Base-by-base conservation (phyloP, 2,113 vertebrate species). In the Xiphophorus couchianus region DNA sequence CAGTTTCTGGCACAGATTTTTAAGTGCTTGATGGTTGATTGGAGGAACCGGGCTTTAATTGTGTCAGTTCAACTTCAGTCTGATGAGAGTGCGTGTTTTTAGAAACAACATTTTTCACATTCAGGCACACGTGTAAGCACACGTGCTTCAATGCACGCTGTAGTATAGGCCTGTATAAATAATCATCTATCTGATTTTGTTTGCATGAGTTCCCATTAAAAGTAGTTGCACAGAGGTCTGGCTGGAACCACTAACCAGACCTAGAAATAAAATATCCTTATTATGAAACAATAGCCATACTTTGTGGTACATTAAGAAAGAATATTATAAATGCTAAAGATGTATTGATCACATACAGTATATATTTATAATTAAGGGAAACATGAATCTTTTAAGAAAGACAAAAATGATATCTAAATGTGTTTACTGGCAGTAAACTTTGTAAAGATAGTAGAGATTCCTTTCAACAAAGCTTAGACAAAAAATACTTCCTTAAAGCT, bases 1-100 rank as follows among this genome's bases (percentile, higher is more conserved):
- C 44, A 73, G 77, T 65, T 58, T 80, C 72, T 84, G 84, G 71
- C 63, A 66, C 60, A 35, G 74, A 51, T 39, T 76, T 88, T 73
- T 29, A 82, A 83, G 80, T 77, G 29, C n/a, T 87, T 88, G 84
- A 82, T 84, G 81, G 79, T 87, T 84, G 82, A 81, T 86, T 85
- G 74, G 69, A 61, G 37, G 22, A 77, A 76, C 80, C 31, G 60
- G 12, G 66, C 35, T 79, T 87, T 81, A 72, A 73, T 68, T 78
- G 51, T 70, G 70, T 73, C 80, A 33, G 62, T 79, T 73, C 28
- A 48, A 68, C 58, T 82, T 28, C 69, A 27, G 60, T 44, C 61
- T 66, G 74, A 86, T 72, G 62, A 0, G 1, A 77, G 19, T 1
- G 19, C 1, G 15, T 71, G 73, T 72, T 83, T 81, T 80, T 78